These are phyloP conservation scores for Neosalanx taihuensis DNA, from an alignment of 2,797 vertebrate genomes.

Conservation along the genomic window DNA sequence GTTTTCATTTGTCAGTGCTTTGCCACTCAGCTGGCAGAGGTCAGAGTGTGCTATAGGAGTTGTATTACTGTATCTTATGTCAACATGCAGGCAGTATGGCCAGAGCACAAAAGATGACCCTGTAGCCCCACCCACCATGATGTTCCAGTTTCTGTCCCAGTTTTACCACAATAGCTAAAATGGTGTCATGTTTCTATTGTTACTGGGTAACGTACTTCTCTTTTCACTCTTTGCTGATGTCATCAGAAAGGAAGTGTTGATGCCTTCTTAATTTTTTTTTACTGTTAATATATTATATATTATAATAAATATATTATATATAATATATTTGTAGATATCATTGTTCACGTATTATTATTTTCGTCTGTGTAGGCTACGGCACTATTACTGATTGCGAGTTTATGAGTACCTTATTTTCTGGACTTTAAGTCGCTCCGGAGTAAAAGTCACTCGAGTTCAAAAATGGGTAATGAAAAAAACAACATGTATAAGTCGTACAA, in stretches of 20 bases:
- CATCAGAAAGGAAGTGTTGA: neutral
- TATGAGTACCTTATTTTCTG: neutral
- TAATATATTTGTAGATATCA: neutral
- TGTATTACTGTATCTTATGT: constrained; percentile 5
- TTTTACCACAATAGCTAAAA: neutral
- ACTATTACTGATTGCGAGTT: neutral
- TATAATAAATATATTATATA: too few species aligned
- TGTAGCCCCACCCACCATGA: neutral
- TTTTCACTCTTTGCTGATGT: neutral
- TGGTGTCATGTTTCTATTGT: neutral
- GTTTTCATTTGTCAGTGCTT: neutral
- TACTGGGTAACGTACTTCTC: neutral
- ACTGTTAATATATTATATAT: neutral
- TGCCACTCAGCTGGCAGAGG: neutral
- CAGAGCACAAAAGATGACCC: constrained; percentile 7
- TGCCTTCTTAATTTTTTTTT: neutral
- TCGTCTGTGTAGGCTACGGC: neutral
- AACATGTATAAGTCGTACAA: too few species aligned
- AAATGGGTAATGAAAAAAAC: neutral
- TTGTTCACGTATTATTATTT: too few species aligned
- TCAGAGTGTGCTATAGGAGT: neutral
- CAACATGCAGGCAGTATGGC: neutral
- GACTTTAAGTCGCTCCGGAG: too few species aligned
- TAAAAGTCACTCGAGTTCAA: too few species aligned
- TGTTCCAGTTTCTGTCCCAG: neutral